Conservation (phyloP, 1,140 invertebrate species). For the Microplitis mediator region DNA sequence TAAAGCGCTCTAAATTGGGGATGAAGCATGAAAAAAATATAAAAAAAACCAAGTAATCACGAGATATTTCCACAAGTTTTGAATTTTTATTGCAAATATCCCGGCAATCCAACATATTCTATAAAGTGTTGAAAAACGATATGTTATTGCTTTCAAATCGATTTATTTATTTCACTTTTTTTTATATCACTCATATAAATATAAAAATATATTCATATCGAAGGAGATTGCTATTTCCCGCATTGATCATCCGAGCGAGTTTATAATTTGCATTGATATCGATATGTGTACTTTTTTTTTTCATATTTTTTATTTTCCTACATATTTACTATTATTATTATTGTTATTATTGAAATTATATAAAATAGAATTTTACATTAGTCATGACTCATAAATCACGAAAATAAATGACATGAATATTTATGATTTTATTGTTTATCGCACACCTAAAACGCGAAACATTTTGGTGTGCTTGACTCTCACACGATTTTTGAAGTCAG, state of each 20-base stretch:
- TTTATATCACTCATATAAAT: no score
- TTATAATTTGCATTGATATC: neutral
- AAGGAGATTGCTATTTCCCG: neutral
- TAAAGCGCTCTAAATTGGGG: neutral
- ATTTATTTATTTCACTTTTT: neutral
- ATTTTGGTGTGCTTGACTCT: no score
- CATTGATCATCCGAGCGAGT: neutral
- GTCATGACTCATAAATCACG: no score
- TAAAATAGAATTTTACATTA: no score
- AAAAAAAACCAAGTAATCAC: neutral
- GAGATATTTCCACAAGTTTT: neutral
- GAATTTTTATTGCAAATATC: constrained; percentile 13
- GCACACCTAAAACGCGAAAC: no score
- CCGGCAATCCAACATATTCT: neutral
- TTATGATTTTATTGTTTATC: no score
- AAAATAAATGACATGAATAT: no score
- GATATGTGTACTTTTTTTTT: neutral
- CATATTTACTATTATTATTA: neutral
- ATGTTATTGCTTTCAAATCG: neutral
- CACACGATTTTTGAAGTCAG: no score
- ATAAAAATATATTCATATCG: neutral
- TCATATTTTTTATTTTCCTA: neutral
- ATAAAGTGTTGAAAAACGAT: neutral
- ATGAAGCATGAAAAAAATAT: neutral
- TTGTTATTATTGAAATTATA: no score